A percentile compares a stretch with the other conserved stretches of the same genome.
phyloP scores from a whole-genome alignment of 2,113 vertebrate species.

The Gymnobelideus leadbeateri region DNA sequence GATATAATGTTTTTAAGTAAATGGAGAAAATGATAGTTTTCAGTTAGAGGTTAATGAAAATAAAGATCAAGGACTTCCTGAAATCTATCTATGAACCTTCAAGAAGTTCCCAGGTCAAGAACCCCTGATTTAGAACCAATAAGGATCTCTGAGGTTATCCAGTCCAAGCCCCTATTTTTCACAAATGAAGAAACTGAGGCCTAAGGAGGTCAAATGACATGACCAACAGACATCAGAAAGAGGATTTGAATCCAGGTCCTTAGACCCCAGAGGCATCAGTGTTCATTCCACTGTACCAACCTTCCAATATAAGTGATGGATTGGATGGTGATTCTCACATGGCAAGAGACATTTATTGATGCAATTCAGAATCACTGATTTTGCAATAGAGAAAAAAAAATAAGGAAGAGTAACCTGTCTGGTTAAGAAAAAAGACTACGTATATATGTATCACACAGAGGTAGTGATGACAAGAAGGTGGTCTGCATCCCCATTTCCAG shows the following conservation, averaged over 20 bases:
- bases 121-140: neutral
- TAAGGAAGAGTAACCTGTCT: neutral
- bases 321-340: neutral
- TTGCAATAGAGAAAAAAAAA: neutral
- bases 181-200: neutral
- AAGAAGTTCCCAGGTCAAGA: neutral
- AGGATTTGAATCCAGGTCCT: neutral
- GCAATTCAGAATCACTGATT: neutral
- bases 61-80: neutral
- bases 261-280: neutral
- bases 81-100: too few relatives aligned
- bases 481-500: neutral
- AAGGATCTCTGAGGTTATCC: neutral
- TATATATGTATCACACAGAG: neutral
- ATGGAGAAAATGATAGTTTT: neutral
- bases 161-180: neutral
- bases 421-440: neutral
- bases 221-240: neutral
- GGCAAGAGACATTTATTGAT: neutral
- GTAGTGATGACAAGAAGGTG: neutral
- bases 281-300: neutral
- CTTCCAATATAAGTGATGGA: neutral
- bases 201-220: neutral
- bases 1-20: neutral
- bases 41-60: neutral